Conservation (phyloP, 2,888 invertebrate genomes). For the Drosophila ustulata region DNA sequence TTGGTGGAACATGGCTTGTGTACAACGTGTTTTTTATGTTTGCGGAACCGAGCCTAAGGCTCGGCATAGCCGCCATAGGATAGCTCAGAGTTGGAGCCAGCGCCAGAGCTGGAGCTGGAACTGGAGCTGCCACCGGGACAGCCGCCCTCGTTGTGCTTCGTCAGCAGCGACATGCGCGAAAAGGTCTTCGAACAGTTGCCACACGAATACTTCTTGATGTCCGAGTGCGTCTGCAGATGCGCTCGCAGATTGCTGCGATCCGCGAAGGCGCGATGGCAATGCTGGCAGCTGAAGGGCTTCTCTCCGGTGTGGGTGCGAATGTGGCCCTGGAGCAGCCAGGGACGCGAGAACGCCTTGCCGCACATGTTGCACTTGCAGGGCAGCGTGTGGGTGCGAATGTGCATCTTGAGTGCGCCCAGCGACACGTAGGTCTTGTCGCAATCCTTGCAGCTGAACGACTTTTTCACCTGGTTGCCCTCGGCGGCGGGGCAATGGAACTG, state of each 20-base stretch:
- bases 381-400: slow-evolving; percentile 98
- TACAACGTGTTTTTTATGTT: slow-evolving; percentile 28
- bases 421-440: slow-evolving; percentile 98
- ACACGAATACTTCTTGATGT: slow-evolving; percentile 99
- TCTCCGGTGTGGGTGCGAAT: slow-evolving; percentile 99
- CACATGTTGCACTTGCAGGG: slow-evolving; percentile 98
- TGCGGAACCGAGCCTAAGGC: slow-evolving; percentile 56
- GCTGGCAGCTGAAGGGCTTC: slow-evolving; percentile 98
- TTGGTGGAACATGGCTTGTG: slow-evolving; percentile 83
- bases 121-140: slow-evolving; percentile 87
- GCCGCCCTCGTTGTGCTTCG: slow-evolving; percentile 97
- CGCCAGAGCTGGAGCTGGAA: slow-evolving; percentile 42
- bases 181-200: slow-evolving; percentile 97
- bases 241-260: slow-evolving; percentile 98
- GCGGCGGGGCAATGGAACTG: slow-evolving; percentile 98
- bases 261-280: slow-evolving; percentile 98
- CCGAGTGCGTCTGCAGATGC: slow-evolving; percentile 98
- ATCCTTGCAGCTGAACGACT: slow-evolving; percentile 97
- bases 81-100: slow-evolving; percentile 56
- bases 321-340: slow-evolving; percentile 99
- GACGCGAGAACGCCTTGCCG: slow-evolving; percentile 98
- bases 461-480: slow-evolving; percentile 93
- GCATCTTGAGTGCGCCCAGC: slow-evolving; percentile 98
- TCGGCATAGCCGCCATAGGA: slow-evolving; percentile 74
- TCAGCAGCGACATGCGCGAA: slow-evolving; percentile 97